These are phyloP conservation scores for Orthosia cruda DNA, from an alignment of 2,888 invertebrate genomes.

Conservation along the genomic window DNA sequence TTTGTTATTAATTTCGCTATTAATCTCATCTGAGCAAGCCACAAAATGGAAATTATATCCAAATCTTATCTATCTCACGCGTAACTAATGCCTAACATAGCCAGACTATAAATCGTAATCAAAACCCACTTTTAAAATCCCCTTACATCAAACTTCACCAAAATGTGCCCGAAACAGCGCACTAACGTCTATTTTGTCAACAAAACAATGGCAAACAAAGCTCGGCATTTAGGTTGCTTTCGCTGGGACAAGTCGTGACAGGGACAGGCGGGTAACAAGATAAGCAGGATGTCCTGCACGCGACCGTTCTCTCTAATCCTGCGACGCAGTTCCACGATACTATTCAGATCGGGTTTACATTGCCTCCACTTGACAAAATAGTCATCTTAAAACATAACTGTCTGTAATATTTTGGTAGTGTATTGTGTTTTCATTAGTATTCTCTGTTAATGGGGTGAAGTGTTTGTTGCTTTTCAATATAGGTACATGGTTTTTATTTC, in stretches of 20 bases:
- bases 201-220: slow-evolving; percentile 74
- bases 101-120: slow-evolving; percentile 29
- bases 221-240: slow-evolving; percentile 77
- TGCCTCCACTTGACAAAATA: slow-evolving; percentile 74
- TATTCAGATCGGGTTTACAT: slow-evolving; percentile 68
- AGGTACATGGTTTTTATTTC: too few relatives aligned
- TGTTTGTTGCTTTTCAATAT: too few relatives aligned
- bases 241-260: slow-evolving; percentile 79
- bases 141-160: slow-evolving; percentile 24
- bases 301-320: slow-evolving; percentile 75
- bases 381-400: slow-evolving; percentile 61
- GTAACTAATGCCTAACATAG: background rate
- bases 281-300: slow-evolving; percentile 79
- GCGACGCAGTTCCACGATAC: slow-evolving; percentile 65
- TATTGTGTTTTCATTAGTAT: slow-evolving; percentile 44
- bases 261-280: slow-evolving; percentile 84
- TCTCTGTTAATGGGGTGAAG: slow-evolving; percentile 22
- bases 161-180: slow-evolving; percentile 28
- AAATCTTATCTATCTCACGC: too few relatives aligned
- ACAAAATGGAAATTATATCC: background rate
- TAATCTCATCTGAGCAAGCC: background rate
- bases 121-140: slow-evolving; percentile 18
- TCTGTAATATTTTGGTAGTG: slow-evolving; percentile 36
- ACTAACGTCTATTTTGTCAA: slow-evolving; percentile 58
- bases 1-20: background rate